phyloP scores from a whole-genome alignment of 2,113 vertebrate species.

The Clarias gariepinus region DNA sequence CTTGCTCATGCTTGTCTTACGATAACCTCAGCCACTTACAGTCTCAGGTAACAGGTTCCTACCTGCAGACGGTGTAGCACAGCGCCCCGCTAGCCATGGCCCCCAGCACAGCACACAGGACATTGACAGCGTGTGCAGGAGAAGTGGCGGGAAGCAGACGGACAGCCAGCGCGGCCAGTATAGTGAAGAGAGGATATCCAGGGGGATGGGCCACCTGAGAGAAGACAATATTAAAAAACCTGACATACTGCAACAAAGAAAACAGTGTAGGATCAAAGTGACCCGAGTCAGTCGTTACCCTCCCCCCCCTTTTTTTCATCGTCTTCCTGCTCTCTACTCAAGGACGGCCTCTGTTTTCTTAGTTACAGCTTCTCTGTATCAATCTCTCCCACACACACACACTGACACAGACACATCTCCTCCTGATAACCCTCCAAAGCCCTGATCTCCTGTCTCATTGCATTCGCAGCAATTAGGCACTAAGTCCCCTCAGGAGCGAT shows the following conservation, averaged over 20 bases:
- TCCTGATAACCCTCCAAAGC: conserved; percentile 57
- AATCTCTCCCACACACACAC: background rate
- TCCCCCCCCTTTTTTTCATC: background rate
- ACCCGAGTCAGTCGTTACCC: background rate
- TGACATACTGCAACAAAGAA: conserved; percentile 23
- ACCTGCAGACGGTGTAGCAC: conserved; percentile 91
- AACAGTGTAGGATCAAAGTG: background rate
- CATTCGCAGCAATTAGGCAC: conserved; percentile 78
- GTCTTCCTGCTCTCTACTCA: conserved; percentile 29
- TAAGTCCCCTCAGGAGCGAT: conserved; percentile 77
- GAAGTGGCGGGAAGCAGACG: conserved; percentile 77
- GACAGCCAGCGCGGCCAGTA: conserved; percentile 78
- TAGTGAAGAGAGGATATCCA: conserved; percentile 92
- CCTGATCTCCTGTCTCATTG: conserved; percentile 61
- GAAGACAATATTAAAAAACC: background rate
- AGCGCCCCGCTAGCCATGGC: conserved; percentile 83
- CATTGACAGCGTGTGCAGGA: conserved; percentile 84
- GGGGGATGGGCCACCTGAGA: conserved; percentile 93
- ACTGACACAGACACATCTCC: conserved; percentile 12
- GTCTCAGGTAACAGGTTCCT: conserved; percentile 41
- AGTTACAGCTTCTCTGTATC: conserved; percentile 25
- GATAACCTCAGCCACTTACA: background rate
- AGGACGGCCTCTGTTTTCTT: conserved; percentile 34
- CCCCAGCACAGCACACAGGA: conserved; percentile 83
- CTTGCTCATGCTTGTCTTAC: background rate